Evolutionary conservation across 2,113 vertebrate genomes (phyloP).

Genomic region (Columba livia): DNA sequence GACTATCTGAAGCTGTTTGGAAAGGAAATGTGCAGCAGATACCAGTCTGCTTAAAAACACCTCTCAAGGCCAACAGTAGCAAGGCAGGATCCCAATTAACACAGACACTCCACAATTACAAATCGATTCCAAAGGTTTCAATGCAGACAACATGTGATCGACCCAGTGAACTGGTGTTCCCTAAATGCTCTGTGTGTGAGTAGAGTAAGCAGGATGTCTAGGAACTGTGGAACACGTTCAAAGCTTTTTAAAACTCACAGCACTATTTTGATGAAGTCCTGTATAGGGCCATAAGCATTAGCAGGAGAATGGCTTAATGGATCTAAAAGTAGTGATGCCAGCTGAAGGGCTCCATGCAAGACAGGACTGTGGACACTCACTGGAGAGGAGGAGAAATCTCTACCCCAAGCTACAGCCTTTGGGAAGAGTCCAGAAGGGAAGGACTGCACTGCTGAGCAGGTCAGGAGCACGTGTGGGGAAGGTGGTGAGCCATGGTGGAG

Average conservation of each 20-base stretch:
- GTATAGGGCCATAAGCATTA: not conserved
- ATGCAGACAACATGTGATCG: fast-evolving
- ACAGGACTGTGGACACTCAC: not conserved
- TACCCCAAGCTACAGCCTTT: not conserved
- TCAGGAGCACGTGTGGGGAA: not conserved
- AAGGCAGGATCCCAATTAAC: not conserved
- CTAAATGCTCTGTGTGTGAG: not conserved
- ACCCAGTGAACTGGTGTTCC: not conserved
- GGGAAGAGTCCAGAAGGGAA: not conserved
- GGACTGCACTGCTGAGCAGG: not conserved
- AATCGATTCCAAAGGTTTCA: not conserved
- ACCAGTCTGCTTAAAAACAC: not conserved
- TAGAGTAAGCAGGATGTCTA: not conserved
- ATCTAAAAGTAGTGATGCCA: not conserved
- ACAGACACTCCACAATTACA: not conserved
- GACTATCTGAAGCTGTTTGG: not conserved
- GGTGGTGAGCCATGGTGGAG: not conserved
- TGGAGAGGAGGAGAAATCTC: not conserved
- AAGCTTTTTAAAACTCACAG: not conserved
- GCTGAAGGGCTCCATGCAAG: not conserved
- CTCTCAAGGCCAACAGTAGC: not conserved
- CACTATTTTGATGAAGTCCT: not conserved
- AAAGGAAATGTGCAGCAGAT: not conserved
- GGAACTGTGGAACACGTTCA: not conserved
- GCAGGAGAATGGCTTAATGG: not conserved